phyloP scores from a whole-genome alignment of 2,888 invertebrate species.

The Eilema caniola region DNA sequence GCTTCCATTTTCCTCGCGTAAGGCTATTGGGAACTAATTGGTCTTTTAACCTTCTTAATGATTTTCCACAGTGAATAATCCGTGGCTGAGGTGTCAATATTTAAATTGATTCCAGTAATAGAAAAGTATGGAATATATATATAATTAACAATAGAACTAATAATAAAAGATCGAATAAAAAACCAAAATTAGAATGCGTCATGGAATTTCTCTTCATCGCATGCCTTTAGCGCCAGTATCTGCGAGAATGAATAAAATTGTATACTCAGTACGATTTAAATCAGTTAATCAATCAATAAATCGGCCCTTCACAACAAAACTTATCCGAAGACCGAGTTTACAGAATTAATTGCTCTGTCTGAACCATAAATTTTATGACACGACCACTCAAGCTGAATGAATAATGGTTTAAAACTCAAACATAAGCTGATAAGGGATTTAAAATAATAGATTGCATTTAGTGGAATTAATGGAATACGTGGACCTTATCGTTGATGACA shows the following conservation, averaged over 20 bases:
- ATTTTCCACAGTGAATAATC: too few relatives aligned
- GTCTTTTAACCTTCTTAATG: too few relatives aligned
- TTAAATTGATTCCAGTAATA: too few relatives aligned
- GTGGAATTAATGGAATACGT: neutral
- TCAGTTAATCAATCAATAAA: conserved; percentile 1
- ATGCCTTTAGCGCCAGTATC: too few relatives aligned
- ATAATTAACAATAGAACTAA: too few relatives aligned
- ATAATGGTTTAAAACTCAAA: neutral
- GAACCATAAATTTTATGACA: neutral
- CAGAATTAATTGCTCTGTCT: neutral
- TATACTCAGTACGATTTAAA: neutral
- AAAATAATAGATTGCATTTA: neutral
- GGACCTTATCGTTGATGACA: neutral
- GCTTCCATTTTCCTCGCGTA: too few relatives aligned
- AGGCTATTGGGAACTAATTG: too few relatives aligned
- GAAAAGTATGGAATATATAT: too few relatives aligned
- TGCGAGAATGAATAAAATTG: neutral
- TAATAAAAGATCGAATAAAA: too few relatives aligned
- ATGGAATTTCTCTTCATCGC: too few relatives aligned
- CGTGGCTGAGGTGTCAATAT: too few relatives aligned
- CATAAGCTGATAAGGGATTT: neutral
- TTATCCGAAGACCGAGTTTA: conserved; percentile 1
- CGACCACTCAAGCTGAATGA: neutral
- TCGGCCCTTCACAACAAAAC: neutral
- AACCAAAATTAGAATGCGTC: too few relatives aligned